phyloP scores from a whole-genome alignment of 2,797 vertebrate genomes.

The Ara ararauna region DNA sequence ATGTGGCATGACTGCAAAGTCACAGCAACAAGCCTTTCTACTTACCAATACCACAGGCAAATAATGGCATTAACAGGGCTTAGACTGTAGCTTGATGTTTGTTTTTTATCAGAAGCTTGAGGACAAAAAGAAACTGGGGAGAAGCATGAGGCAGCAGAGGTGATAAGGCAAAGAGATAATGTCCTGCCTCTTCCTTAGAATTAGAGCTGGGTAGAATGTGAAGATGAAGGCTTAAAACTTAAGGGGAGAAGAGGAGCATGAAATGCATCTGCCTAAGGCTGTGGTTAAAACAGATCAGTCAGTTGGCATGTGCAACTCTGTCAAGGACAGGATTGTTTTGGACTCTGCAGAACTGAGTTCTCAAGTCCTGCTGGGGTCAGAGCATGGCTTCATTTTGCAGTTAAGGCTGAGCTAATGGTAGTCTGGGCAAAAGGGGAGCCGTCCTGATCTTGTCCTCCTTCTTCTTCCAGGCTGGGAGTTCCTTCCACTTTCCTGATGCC shows the following conservation, averaged over 20 bases:
- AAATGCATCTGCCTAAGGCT: background rate
- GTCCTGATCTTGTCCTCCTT: slow-evolving; percentile 66
- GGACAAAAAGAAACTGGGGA: background rate
- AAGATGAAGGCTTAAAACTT: background rate
- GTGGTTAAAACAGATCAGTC: background rate
- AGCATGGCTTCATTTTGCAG: background rate
- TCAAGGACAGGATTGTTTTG: background rate
- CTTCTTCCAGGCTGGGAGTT: slow-evolving; percentile 67
- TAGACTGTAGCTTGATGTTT: background rate
- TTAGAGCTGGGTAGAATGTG: background rate
- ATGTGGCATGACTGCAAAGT: background rate
- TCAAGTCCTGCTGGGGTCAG: background rate
- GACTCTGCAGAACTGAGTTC: background rate
- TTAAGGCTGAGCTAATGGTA: slow-evolving; percentile 13
- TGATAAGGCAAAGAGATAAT: background rate
- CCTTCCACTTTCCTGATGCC: slow-evolving; percentile 17
- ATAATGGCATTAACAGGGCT: background rate
- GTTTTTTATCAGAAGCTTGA: background rate
- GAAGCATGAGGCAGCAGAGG: background rate
- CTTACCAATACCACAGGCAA: background rate
- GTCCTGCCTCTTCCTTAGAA: background rate
- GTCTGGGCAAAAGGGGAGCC: background rate
- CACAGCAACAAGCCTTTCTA: background rate
- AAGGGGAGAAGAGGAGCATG: background rate
- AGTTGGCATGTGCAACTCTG: background rate